A percentile compares a stretch with the other conserved stretches of the same genome.
These are phyloP conservation scores for Drosophila infuscata DNA, from an alignment of 2,888 invertebrate species.

Conservation along the genomic window DNA sequence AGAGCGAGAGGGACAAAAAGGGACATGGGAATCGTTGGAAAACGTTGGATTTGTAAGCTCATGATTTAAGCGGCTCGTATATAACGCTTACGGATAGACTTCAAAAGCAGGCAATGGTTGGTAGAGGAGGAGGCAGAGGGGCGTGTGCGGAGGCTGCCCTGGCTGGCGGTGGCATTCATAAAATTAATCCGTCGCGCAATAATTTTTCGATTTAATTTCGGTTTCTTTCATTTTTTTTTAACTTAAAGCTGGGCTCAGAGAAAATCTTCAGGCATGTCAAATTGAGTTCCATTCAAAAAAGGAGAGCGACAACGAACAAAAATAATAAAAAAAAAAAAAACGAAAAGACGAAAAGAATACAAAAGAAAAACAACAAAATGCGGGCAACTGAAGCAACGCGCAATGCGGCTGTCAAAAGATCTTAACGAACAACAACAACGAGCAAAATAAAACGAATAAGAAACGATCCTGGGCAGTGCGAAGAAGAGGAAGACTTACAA, in stretches of 20 bases:
- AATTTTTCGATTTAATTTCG: constrained; percentile 72
- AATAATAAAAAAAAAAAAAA: constrained; percentile 23
- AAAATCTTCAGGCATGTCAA: constrained; percentile 80
- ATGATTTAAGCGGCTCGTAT: constrained; percentile 36
- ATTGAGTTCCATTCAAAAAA: constrained; percentile 71
- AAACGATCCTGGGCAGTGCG: constrained; percentile 65
- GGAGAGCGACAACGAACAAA: constrained; percentile 10
- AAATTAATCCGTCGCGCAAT: constrained; percentile 75
- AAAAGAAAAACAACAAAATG: constrained; percentile 56
- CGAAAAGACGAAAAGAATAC: constrained; percentile 12
- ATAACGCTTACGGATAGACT: constrained; percentile 28
- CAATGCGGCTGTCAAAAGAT: constrained; percentile 75
- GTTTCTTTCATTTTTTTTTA: constrained; percentile 27
- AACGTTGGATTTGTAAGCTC: constrained; percentile 13
- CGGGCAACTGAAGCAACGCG: constrained; percentile 49
- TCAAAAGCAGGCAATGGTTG: constrained; percentile 14
- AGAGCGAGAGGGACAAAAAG: not conserved
- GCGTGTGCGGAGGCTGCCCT: constrained; percentile 8
- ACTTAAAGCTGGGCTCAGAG: constrained; percentile 55
- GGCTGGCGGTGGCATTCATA: constrained; percentile 28
- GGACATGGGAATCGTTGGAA: not conserved
- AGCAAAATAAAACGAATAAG: constrained; percentile 33
- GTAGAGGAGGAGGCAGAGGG: not conserved
- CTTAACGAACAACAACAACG: constrained; percentile 57
- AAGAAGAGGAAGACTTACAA: constrained; percentile 50